Evolutionary conservation across 2,113 vertebrate species (phyloP).

Genomic region (Ammodytes marinus): DNA sequence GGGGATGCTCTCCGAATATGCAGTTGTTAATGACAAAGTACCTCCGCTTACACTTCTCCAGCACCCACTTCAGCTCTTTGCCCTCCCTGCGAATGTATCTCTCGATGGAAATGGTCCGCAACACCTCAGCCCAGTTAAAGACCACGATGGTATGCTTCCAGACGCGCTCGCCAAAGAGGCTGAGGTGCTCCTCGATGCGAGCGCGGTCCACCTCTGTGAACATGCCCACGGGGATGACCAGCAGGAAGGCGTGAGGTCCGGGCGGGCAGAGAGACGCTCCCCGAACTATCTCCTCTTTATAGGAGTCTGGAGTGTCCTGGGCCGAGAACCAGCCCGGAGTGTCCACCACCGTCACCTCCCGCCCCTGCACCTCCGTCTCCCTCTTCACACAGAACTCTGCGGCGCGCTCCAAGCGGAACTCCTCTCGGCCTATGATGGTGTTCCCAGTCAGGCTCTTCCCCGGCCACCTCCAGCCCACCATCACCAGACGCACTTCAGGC

Average conservation of each 20-base stretch:
- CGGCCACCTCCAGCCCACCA: conserved; percentile 87
- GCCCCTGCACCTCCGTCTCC: conserved; percentile 70
- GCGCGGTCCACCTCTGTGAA: conserved; percentile 82
- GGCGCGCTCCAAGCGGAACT: conserved; percentile 84
- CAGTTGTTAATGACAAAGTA: conserved; percentile 85
- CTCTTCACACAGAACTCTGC: conserved; percentile 85
- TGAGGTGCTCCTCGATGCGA: conserved; percentile 83
- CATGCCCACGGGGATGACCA: conserved; percentile 85
- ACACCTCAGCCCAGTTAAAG: conserved; percentile 84
- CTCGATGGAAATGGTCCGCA: conserved; percentile 82
- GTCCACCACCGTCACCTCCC: conserved; percentile 83
- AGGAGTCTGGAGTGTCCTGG: conserved; percentile 80
- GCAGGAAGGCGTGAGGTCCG: conserved; percentile 85
- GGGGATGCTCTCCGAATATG: conserved; percentile 81
- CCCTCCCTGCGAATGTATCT: conserved; percentile 85
- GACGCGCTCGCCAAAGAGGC: conserved; percentile 79
- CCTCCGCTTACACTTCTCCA: conserved; percentile 83
- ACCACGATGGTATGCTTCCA: conserved; percentile 85
- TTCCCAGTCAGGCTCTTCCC: conserved; percentile 87
- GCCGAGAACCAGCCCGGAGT: conserved; percentile 87
- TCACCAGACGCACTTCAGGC: conserved; percentile 80
- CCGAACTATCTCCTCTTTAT: conserved; percentile 81
- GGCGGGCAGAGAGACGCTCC: conserved; percentile 79
- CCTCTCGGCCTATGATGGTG: conserved; percentile 85
- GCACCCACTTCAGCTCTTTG: conserved; percentile 81